Evolutionary conservation across 2,888 invertebrate species (phyloP), one percentile per base, ranked within the genome.

Genomic region (Portevinia maculata): DNA sequence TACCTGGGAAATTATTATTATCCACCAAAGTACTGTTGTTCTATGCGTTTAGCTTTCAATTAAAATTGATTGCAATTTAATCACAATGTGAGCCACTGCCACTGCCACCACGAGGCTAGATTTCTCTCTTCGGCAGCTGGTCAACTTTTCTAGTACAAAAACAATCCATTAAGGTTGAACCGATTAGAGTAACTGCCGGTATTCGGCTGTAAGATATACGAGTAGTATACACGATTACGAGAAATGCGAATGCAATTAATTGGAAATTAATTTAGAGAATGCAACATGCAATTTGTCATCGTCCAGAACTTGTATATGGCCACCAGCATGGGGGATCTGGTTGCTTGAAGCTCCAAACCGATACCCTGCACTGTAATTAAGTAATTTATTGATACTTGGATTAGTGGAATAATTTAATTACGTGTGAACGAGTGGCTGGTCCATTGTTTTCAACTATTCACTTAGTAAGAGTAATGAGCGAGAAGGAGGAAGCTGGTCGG

Each of bases 11-110:
- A 75, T 83, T 83, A 76, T 78, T 57, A 62, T 78, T 57, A 67
- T 83, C 67, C 57, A 21, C 76, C 44, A 73, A 83, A 78, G 71
- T 65, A 70, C 55, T 74, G 62, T 53, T 74, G 74, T 74, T 79
- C 71, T 60, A 65, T 73, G 53, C 65, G 53, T 75, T 81, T 75
- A 81, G 75, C 75, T 81, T 81, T 83, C 83, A 83, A 83, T 83
- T 78, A 78, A 73, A 83, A 83, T 78, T 83, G 83, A 83, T 83
- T 83, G 78, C 83, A 78, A 78, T 83, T 83, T 83, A 83, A 83
- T 83, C 76, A 83, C 52, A 73, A 67, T 67, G 50, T 67, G 55
- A 67, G 83, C 28, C 57, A 32, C 24, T 37, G 9, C 24, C 50
- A 28, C 13, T 8, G 30, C 30, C 24, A 8, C 7, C 37, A 37